A percentile compares a stretch with the other conserved stretches of the same genome.
These are phyloP conservation scores for Aspidiotus rigidus DNA, from an alignment of 2,888 invertebrate genomes.

Conservation along the genomic window DNA sequence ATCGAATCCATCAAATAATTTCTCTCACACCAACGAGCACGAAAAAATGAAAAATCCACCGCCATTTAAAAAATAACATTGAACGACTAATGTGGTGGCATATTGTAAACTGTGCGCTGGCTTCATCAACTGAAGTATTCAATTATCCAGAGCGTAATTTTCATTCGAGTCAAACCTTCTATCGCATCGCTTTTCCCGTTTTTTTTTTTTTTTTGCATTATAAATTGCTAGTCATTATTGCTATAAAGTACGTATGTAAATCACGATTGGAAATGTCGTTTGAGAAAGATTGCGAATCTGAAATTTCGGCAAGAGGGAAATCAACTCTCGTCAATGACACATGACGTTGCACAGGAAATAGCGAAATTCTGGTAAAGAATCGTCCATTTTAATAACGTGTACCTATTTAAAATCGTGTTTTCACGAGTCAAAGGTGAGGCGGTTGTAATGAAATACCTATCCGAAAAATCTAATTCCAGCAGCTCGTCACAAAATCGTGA, in stretches of 20 bases:
- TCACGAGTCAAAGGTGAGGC: neutral
- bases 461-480: neutral
- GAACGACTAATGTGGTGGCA: too few species aligned
- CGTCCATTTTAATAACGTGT: neutral
- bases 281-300: neutral
- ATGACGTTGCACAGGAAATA: neutral
- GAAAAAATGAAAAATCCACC: too few species aligned
- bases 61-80: too few species aligned
- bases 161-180: too few species aligned
- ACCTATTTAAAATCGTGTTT: neutral
- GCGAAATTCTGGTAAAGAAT: neutral
- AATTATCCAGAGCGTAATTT: too few species aligned
- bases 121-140: too few species aligned
- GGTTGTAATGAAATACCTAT: conserved; percentile 1
- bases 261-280: neutral
- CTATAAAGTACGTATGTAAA: neutral
- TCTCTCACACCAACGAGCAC: too few species aligned
- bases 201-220: neutral
- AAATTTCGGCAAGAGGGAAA: neutral
- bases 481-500: conserved; percentile 3
- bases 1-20: too few species aligned
- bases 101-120: too few species aligned
- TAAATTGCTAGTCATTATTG: neutral
- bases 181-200: neutral
- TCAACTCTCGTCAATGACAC: neutral